Base-by-base conservation (phyloP, 2,113 vertebrate species). In the Anarhynchus alexandrinus region DNA sequence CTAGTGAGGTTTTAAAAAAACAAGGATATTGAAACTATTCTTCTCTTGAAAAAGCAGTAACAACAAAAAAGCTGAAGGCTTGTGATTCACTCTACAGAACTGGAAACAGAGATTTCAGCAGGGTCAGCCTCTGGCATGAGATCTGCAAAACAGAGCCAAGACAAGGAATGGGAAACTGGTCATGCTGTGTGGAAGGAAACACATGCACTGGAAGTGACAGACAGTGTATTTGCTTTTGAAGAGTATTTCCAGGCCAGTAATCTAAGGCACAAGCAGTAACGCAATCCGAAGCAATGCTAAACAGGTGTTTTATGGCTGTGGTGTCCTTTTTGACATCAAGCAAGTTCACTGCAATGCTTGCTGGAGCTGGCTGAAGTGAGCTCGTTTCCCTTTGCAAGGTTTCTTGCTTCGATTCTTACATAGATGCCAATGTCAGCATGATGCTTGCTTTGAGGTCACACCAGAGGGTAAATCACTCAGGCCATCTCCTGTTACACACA, bases 201-300 rank as follows among this genome's bases (percentile, higher is more conserved):
- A 26, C 49, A 82, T 22, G 27, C 9, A 5, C 49, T 84, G 47
- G 30, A 80, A 96, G 49, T 1, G 5, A 52, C 29, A 92, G n/a
- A 36, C 11, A 74, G 18, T 10, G 15, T 43, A 52, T 81, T 77
- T 81, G 54, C 36, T 87, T 91, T 80, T 69, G 29, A 90, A 80
- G 90, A 47, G 19, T n/a, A 62, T 83, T 93, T 96, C 74, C 55
- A 92, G 78, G 54, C 7, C 8, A 77, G 45, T 32, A 58, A 83
- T 20, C 29, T 69, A 38, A 81, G n/a, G 72, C 64, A 92, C 2
- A 4, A 92, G 32, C 2, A 88, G 34, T 32, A 93, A 82, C 17
- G 7, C 25, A 77, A 54, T 20, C 36, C 45, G 79, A 66, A 47
- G 38, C 82, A 72, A 26, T 26, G 19, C 67, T 77, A 22, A 88